Percentiles rank a stretch among this genome's conserved stretches.
These are phyloP conservation scores for Zaprionus lineosus DNA, from an alignment of 2,888 invertebrate genomes.

Conservation along the genomic window DNA sequence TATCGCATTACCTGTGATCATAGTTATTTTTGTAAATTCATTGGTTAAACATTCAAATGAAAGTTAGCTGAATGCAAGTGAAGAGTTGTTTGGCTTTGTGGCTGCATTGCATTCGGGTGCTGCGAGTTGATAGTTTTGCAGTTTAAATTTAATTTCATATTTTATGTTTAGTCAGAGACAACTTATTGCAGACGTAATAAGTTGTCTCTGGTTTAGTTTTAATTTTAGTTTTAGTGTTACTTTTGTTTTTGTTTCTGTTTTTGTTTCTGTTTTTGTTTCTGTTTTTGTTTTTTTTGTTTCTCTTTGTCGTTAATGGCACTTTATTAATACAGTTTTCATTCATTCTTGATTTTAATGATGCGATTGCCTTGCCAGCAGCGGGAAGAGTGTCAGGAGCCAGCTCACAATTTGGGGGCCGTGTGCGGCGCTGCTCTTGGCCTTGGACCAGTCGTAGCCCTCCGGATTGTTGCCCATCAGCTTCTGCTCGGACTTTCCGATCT, in stretches of 20 bases:
- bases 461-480: slow-evolving; percentile 84
- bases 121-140: neutral
- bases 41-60: too few relatives aligned
- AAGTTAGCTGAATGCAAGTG: too few relatives aligned
- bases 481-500: slow-evolving; percentile 91
- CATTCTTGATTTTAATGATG: slow-evolving; percentile 32
- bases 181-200: too few relatives aligned
- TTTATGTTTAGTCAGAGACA: too few relatives aligned
- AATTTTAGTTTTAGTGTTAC: slow-evolving; percentile 7
- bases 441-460: slow-evolving; percentile 81
- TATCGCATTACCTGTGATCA: too few relatives aligned
- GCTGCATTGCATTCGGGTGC: neutral
- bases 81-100: neutral
- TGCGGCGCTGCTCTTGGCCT: slow-evolving; percentile 67
- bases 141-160: too few relatives aligned
- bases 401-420: slow-evolving; percentile 1
- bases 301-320: slow-evolving; percentile 65
- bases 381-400: slow-evolving; percentile 34
- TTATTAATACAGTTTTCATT: slow-evolving; percentile 53
- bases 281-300: slow-evolving; percentile 9
- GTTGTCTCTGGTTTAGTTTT: too few relatives aligned
- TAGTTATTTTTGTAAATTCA: too few relatives aligned
- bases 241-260: slow-evolving; percentile 1
- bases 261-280: slow-evolving; percentile 8
- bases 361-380: slow-evolving; percentile 29